Evolutionary conservation across 2,113 vertebrate species (phyloP).

Genomic region (Scatophagus argus): DNA sequence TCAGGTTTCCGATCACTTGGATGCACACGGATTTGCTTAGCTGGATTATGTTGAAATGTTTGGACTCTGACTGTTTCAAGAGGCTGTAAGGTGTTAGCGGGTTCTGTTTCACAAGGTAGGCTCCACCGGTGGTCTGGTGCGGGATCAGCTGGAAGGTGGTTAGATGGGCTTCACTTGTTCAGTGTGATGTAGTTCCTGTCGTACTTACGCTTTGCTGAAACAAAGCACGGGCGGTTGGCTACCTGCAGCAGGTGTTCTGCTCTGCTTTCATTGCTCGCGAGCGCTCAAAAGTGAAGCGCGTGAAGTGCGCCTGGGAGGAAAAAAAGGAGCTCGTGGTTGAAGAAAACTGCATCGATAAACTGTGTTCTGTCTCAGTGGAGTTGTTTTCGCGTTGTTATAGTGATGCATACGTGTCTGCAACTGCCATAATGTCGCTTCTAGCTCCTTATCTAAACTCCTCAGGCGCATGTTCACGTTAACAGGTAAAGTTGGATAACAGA

Average conservation of each 20-base stretch:
- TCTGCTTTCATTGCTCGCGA: constrained; percentile 10
- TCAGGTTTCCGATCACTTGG: neutral
- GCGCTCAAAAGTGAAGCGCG: neutral
- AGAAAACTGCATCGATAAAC: no score
- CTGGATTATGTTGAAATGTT: constrained; percentile 48
- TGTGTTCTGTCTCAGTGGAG: fast-evolving
- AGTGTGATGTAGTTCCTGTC: neutral
- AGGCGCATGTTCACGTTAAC: no score
- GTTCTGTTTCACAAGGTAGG: constrained; percentile 56
- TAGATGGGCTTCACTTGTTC: neutral
- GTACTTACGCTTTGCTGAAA: neutral
- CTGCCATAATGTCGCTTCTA: neutral
- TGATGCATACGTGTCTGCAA: no score
- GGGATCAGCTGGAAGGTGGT: constrained; percentile 11
- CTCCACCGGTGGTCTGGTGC: neutral
- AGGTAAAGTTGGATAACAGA: neutral
- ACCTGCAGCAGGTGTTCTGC: constrained; percentile 49
- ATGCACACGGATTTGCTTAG: neutral
- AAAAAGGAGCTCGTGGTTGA: neutral
- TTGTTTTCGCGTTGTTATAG: neutral
- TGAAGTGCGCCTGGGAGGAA: neutral
- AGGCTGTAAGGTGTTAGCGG: neutral
- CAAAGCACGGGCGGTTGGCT: neutral
- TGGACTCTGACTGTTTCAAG: neutral
- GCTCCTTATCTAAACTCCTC: neutral